Evolutionary conservation across 2,797 vertebrate genomes (phyloP), one percentile per base, ranked within the genome.

Genomic region (Urophycis tenuis): DNA sequence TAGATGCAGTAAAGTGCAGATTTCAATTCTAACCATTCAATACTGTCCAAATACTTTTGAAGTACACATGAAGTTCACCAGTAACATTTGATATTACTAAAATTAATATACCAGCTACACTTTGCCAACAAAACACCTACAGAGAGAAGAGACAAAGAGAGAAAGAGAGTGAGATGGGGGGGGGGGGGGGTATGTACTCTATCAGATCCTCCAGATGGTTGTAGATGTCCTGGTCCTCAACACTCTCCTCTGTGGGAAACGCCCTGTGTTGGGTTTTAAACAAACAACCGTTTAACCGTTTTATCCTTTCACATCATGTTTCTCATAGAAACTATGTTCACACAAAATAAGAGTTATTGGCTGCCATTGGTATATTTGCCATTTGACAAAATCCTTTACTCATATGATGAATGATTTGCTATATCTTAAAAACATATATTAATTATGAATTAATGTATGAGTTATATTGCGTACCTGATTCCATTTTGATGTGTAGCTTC

Each of bases 181-280:
- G 36, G 35, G 35, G 45, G 17, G 9, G 33, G 39, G 6, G 7
- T 7, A 94, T 96, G 0, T 95, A 99, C 97, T 99, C 97, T 81
- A 99, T 95, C 64, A 99, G 91, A 87, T 99, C 97, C 78, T 96
- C 96, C 82, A 99, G 93, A 87, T 94, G 90, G 92, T 97, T 99
- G 92, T 99, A 99, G 87, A 98, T 91, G 75, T 97, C 96, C 74
- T 98, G 96, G 77, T 98, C 95, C 71, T 95, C 92, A 72, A 98
- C 72, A 0, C 94, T 96, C 81, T 96, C 95, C 88, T 98, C 97
- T 11, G 96, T 97, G 5, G 97, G 97, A 85, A 98, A 99, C 0
- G 96, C 91, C 89, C 97, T 99, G 75, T 19, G 35, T 70, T 70
- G 67, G 53, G 53, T n/a, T n/a, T 60, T 25, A 60, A 60, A 60